phyloP scores from a whole-genome alignment of 1,140 invertebrate species.

The Magallana gigas region DNA sequence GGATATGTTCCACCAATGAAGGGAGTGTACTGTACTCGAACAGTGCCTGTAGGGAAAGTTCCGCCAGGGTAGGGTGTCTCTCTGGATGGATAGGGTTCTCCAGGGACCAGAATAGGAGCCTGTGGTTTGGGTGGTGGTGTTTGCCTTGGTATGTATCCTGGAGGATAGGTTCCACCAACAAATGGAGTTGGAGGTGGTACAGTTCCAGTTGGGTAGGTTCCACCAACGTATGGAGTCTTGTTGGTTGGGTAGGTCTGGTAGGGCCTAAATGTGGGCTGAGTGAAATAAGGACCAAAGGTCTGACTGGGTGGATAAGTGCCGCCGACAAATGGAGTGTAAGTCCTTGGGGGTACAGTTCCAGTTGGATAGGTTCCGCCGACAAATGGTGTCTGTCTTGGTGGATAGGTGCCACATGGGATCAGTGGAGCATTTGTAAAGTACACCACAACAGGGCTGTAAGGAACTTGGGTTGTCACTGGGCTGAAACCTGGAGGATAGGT shows the following conservation, averaged over 20 bases:
- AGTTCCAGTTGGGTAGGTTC: constrained; percentile 40
- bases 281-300: constrained; percentile 13
- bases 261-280: constrained; percentile 11
- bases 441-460: constrained; percentile 22
- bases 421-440: constrained; percentile 27
- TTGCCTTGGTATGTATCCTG: constrained; percentile 20
- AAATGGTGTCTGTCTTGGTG: constrained; percentile 20
- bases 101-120: background rate
- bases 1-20: constrained; percentile 39
- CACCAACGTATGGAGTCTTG: constrained; percentile 22
- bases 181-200: constrained; percentile 39
- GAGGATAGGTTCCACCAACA: constrained; percentile 40
- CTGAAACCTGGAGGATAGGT: constrained; percentile 38
- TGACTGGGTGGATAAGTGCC: constrained; percentile 24
- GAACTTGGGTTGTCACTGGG: constrained; percentile 13
- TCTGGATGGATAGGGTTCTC: background rate
- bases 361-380: constrained; percentile 36
- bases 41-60: constrained; percentile 39
- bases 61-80: constrained; percentile 30
- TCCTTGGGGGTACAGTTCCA: constrained; percentile 33
- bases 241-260: constrained; percentile 34
- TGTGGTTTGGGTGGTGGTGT: constrained; percentile 40
- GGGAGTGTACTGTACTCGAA: constrained; percentile 22
- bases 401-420: constrained; percentile 36
- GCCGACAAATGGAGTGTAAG: constrained; percentile 26